Percentiles rank a stretch among this genome's conserved stretches.
Evolutionary conservation across 1,140 invertebrate species (phyloP).

Genomic region (Diorhabda carinulata): DNA sequence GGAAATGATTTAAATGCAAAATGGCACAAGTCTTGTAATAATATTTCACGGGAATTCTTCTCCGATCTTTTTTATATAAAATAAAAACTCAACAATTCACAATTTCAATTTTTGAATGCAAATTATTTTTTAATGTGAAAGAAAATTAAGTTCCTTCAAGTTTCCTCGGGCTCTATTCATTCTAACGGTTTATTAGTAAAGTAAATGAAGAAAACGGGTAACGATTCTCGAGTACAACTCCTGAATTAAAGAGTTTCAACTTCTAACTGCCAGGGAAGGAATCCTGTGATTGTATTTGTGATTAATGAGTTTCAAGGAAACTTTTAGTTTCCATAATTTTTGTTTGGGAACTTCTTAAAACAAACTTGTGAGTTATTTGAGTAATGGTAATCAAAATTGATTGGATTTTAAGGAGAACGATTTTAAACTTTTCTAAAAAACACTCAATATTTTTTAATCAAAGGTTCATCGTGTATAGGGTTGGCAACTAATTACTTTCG

Average conservation of each 20-base stretch:
- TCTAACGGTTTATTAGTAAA: not conserved
- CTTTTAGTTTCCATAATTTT: not conserved
- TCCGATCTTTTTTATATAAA: not conserved
- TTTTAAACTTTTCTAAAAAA: too few species aligned
- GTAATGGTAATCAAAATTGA: too few species aligned
- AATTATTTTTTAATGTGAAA: not conserved
- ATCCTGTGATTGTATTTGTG: not conserved
- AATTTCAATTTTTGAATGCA: not conserved
- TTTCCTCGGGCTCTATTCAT: not conserved
- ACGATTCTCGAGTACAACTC: not conserved
- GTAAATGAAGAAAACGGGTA: not conserved
- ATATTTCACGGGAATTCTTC: not conserved
- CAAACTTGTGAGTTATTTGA: not conserved
- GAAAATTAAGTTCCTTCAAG: not conserved
- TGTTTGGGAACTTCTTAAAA: not conserved
- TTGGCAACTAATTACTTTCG: too few species aligned
- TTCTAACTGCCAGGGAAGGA: not conserved
- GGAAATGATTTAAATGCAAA: too few species aligned
- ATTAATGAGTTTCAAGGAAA: slow-evolving; percentile 1
- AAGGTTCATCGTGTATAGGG: too few species aligned
- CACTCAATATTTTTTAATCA: too few species aligned
- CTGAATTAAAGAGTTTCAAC: not conserved
- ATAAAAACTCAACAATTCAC: not conserved
- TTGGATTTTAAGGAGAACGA: too few species aligned
- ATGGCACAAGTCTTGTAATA: too few species aligned